Base-by-base conservation (phyloP, 2,797 vertebrate genomes). In the Tarsius wallacei region DNA sequence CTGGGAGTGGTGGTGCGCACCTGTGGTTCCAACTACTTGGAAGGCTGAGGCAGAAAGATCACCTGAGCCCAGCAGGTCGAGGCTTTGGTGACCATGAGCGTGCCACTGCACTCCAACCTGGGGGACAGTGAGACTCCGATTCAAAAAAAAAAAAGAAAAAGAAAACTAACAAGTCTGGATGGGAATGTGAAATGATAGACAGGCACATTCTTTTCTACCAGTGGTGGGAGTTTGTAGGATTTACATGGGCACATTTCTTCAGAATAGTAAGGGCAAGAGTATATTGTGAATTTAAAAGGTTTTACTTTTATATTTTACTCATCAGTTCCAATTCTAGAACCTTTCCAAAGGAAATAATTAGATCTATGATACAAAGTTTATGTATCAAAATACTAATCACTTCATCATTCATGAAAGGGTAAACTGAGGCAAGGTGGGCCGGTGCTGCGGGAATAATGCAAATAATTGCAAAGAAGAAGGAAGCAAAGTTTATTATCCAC, bases 271-370 rank as follows among this genome's bases (percentile, higher is more conserved):
- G 70, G 49, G n/a, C 36, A 87, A 90, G 36, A 96, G 61, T 53
- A n/a, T 71, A 55, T 51, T 81, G 36, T 33, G 22, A 83, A 87
- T 78, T 87, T 24, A 77, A 71, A 88, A 49, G 8, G 15, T 80
- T 64, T 64, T 59, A 71, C 17, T 53, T 96, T 76, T 63, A 36
- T 33, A 78, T 53, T 86, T 82, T 84, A 78, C 77, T 91, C 59
- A 71, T 59, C 9, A 57, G 53, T 89, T 86, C 21, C 16, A 82
- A 33, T 77, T 94, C 81, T 77, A 90, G 47, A 66, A n/a, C 13
- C 31, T 94, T 64, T 64, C 1, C 2, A 77, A 93, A 91, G 71
- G 28, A 74, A 90, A 68, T 90, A 89, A 97, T 71, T 26, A 76
- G 55, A 86, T 9, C 70, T 36, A 4, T 66, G 16, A 51, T 73